Base-by-base conservation (phyloP, 2,797 vertebrate species). In the Hephaestus fuliginosus region DNA sequence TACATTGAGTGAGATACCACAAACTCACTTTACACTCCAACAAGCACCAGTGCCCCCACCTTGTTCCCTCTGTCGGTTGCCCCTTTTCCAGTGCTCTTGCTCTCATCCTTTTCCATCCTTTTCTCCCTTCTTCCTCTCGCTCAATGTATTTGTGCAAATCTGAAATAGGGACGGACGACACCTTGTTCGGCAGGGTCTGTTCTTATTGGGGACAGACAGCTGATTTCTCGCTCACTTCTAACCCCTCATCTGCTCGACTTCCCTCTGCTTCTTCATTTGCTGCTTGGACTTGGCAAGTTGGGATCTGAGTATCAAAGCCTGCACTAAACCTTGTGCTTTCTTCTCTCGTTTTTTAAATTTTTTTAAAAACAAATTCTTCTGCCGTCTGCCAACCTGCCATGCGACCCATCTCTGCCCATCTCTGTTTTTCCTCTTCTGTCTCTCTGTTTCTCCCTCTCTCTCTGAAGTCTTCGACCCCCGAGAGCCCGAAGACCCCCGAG, bases 381-480 rank as follows among this genome's bases (percentile, higher is more conserved):
- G 70, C 82, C 88, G 18, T 89, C 90, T 89, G 80, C 82, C 89
- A 85, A 82, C 84, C 86, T 92, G 85, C 89, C 88, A 86, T 88
- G 84, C 91, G 70, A 93, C 82, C 93, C 94, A 93, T 92, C 92
- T 95, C 95, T 95, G 90, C 89, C 93, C 94, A 95, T 94, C 91
- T 95, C 72, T 96, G 90, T 96, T 94, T 96, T 91, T 94, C 88
- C 92, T 95, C 87, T 91, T 93, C 92, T 96, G 85, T 96, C 91
- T 95, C 86, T 95, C 57, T 95, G 88, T 96, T 91, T 95, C 90
- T 95, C 91, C 91, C 65, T 93, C 80, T 95, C 90, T 95, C 90
- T 94, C 87, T 95, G 92, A 96, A 96, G 96, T 95, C 95, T 93
- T 94, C 95, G 33, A 92, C 92, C 92, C 92, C 92, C 0, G 95